phyloP scores from a whole-genome alignment of 2,797 vertebrate genomes.

The Momotus momota region DNA sequence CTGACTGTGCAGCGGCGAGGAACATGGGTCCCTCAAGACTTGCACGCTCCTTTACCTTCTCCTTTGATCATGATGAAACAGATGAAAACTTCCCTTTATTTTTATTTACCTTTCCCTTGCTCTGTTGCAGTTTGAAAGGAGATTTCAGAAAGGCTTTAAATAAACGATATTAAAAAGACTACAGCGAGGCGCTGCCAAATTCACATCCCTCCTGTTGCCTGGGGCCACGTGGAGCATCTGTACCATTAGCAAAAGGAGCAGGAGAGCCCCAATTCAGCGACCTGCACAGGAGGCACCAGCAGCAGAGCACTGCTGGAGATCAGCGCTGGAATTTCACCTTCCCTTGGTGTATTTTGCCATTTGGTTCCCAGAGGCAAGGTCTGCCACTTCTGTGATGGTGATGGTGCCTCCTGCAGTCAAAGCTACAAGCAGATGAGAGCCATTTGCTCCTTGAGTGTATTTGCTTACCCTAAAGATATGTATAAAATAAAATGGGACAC shows the following conservation, averaged over 20 bases:
- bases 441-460: background rate
- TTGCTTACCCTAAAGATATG: background rate
- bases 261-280: background rate
- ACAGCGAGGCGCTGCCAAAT: background rate
- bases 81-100: conserved; percentile 27
- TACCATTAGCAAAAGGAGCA: background rate
- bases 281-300: rapidly evolving
- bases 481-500: background rate
- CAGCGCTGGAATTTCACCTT: background rate
- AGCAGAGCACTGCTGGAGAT: background rate
- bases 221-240: background rate
- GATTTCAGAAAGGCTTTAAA: conserved; percentile 22
- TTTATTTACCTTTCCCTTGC: conserved; percentile 1
- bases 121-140: background rate
- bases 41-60: background rate
- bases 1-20: background rate
- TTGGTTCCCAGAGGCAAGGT: background rate
- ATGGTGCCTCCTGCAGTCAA: background rate
- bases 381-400: background rate
- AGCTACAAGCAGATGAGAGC: background rate
- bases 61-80: conserved; percentile 37
- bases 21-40: background rate
- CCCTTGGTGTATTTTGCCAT: background rate
- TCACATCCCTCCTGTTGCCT: background rate
- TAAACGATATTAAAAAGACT: background rate